These are phyloP conservation scores for Gonioctena quinquepunctata DNA, from an alignment of 1,140 invertebrate genomes.

Conservation along the genomic window DNA sequence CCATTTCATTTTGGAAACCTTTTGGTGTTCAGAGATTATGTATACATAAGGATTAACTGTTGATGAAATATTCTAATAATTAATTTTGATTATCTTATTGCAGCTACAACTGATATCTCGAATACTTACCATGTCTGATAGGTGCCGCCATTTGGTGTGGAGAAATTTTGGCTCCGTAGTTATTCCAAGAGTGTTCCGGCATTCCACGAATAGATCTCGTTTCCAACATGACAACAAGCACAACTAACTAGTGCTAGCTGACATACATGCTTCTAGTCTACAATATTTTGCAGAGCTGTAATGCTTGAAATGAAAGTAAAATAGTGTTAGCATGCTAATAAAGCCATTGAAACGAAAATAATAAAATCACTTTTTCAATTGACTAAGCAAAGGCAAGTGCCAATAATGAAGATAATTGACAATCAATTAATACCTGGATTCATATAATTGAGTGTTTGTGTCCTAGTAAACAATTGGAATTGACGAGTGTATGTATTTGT, in stretches of 20 bases:
- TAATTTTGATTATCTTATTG: too few species aligned
- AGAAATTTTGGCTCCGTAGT: slow-evolving; percentile 52
- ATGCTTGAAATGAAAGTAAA: slow-evolving; percentile 26
- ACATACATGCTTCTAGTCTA: slow-evolving; percentile 56
- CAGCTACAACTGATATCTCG: neutral
- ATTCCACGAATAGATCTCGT: slow-evolving; percentile 56
- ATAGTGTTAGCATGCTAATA: slow-evolving; percentile 8
- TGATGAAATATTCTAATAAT: too few species aligned
- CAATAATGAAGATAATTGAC: neutral
- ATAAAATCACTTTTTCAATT: neutral
- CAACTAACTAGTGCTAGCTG: slow-evolving; percentile 50
- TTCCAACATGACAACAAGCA: slow-evolving; percentile 59
- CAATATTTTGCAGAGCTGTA: slow-evolving; percentile 33
- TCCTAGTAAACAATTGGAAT: neutral
- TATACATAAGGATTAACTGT: too few species aligned
- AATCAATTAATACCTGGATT: neutral
- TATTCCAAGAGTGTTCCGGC: slow-evolving; percentile 55
- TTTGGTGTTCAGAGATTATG: too few species aligned
- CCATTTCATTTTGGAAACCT: too few species aligned
- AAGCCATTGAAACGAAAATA: slow-evolving; percentile 2
- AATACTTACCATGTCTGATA: slow-evolving; percentile 53
- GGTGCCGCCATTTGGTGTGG: slow-evolving; percentile 58
- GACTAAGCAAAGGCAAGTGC: slow-evolving; percentile 1
- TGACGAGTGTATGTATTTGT: neutral
- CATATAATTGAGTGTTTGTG: neutral